These are phyloP conservation scores for Ecliptopera silaceata DNA, from an alignment of 2,888 invertebrate species.

Conservation along the genomic window DNA sequence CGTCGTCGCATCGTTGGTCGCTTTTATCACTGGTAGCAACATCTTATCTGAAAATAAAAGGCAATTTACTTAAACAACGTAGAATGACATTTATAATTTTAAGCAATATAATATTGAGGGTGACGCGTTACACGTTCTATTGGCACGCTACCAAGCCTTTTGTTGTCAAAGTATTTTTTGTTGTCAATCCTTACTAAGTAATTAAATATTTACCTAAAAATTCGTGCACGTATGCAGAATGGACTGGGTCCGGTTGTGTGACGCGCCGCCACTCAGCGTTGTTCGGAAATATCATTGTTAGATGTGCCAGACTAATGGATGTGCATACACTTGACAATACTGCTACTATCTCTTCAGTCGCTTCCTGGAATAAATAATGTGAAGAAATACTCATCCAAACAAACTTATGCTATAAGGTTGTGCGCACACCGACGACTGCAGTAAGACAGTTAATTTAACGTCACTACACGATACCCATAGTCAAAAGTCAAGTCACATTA, in stretches of 20 bases:
- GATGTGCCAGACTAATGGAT: conserved; percentile 89
- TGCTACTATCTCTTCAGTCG: conserved; percentile 87
- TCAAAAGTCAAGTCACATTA: too few relatives aligned
- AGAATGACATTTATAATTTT: too few relatives aligned
- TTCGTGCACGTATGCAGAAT: conserved; percentile 86
- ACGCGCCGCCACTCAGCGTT: conserved; percentile 85
- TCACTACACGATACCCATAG: too few relatives aligned
- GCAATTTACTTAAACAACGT: background rate
- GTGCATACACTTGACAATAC: conserved; percentile 89
- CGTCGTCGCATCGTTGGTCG: conserved; percentile 88
- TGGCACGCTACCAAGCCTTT: too few relatives aligned
- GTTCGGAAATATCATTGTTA: conserved; percentile 91
- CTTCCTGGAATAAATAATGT: conserved; percentile 78
- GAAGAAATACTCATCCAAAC: too few relatives aligned
- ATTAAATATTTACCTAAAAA: conserved; percentile 87
- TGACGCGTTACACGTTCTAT: too few relatives aligned
- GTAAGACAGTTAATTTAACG: too few relatives aligned
- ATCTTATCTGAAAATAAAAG: conserved; percentile 85
- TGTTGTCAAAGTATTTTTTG: too few relatives aligned
- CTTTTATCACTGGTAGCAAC: conserved; percentile 89
- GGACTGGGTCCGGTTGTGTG: conserved; percentile 49
- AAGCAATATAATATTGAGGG: too few relatives aligned
- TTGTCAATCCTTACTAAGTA: too few relatives aligned
- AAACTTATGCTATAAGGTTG: too few relatives aligned
- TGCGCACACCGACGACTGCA: too few relatives aligned